Percentiles rank a stretch among this genome's conserved stretches.
phyloP scores from a whole-genome alignment of 2,113 vertebrate species.

The Uria lomvia region DNA sequence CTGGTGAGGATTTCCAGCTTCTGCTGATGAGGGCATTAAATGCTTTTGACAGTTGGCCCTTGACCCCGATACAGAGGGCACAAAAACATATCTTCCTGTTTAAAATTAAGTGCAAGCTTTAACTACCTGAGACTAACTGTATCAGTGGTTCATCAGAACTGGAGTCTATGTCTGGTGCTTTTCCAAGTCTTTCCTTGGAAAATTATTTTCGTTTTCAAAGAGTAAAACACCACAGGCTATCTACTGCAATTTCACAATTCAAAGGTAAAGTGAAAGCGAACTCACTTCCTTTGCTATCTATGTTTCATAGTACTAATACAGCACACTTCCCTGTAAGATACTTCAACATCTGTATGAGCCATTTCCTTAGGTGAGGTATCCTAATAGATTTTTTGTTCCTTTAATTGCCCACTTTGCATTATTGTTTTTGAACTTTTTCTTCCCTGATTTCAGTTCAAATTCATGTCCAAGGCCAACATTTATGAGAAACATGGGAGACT shows the following conservation, averaged over 20 bases:
- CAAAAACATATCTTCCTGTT: neutral
- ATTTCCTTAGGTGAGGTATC: neutral
- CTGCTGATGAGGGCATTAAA: neutral
- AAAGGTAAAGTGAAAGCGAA: neutral
- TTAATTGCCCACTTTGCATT: neutral
- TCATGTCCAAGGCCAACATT: neutral
- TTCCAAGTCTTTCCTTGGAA: neutral
- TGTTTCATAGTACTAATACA: neutral
- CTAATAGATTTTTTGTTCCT: neutral
- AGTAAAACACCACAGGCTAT: neutral
- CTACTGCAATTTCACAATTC: neutral
- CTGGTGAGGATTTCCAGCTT: neutral
- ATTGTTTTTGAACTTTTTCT: neutral
- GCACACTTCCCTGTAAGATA: neutral
- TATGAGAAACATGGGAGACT: neutral
- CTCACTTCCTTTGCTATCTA: neutral
- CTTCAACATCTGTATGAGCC: neutral
- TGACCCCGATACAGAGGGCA: neutral
- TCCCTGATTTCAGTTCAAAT: neutral
- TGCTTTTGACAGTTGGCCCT: neutral
- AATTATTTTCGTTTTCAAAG: neutral
- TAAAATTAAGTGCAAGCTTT: neutral
- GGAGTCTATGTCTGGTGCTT: neutral
- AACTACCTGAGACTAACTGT: neutral
- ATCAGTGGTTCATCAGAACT: neutral